Conservation (phyloP, 1,140 invertebrate species). For the Psix sp. region DNA sequence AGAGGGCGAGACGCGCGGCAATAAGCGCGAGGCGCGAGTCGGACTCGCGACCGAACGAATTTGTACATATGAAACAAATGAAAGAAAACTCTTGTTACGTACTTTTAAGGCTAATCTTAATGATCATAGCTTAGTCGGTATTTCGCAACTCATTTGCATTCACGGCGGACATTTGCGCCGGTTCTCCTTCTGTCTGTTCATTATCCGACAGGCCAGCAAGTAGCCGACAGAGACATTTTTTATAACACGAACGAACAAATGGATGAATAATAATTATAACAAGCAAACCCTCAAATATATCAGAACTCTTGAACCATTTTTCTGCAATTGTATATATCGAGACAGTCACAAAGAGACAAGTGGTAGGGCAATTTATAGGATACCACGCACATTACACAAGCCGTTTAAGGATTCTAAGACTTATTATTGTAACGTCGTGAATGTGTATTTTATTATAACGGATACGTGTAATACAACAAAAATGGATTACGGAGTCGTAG, state of each 20-base stretch:
- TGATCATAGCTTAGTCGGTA: conserved; percentile 51
- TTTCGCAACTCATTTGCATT: conserved; percentile 56
- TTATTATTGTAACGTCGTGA: conserved; percentile 70
- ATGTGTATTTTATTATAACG: conserved; percentile 75
- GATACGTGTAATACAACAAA: conserved; percentile 61
- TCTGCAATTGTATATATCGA: conserved; percentile 65
- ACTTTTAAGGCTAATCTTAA: conserved; percentile 64
- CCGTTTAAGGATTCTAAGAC: conserved; percentile 65
- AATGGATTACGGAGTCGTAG: conserved; percentile 61
- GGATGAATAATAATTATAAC: conserved; percentile 2
- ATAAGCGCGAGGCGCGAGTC: conserved; percentile 29
- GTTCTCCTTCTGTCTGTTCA: neutral
- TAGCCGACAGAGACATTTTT: conserved; percentile 47
- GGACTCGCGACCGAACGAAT: conserved; percentile 34
- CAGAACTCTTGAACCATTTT: conserved; percentile 71
- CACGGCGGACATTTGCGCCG: conserved; percentile 3
- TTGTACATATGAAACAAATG: conserved; percentile 63
- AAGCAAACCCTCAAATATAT: conserved; percentile 59
- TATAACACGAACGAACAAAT: conserved; percentile 37
- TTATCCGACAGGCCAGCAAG: conserved; percentile 10
- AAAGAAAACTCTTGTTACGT: conserved; percentile 67
- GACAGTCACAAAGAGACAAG: conserved; percentile 53
- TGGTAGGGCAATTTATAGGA: conserved; percentile 60
- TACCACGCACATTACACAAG: conserved; percentile 64
- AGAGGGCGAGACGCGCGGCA: conserved; percentile 9